Evolutionary conservation across 2,113 vertebrate genomes (phyloP).

Genomic region (Dromiciops gliroides): DNA sequence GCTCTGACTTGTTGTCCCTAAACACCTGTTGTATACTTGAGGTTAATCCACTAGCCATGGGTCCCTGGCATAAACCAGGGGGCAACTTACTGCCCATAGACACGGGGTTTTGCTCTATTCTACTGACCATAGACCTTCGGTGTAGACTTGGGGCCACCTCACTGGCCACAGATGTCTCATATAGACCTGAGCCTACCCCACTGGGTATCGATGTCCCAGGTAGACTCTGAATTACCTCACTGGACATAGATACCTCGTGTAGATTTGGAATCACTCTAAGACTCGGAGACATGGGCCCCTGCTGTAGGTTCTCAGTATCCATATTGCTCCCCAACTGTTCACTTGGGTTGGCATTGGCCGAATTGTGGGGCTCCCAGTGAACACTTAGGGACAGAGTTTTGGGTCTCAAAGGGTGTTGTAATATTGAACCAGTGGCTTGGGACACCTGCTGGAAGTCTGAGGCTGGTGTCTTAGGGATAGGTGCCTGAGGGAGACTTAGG

Average conservation of each 20-base stretch:
- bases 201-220: no score
- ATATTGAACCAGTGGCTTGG: not conserved
- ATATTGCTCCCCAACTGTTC: not conserved
- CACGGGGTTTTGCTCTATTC: not conserved
- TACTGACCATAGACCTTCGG: not conserved
- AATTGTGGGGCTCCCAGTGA: no score
- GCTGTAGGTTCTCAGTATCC: not conserved
- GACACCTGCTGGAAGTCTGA: not conserved
- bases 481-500: no score
- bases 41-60: not conserved
- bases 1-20: not conserved
- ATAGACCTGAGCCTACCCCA: not conserved
- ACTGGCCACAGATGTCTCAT: not conserved
- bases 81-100: no score
- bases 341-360: not conserved
- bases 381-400: not conserved
- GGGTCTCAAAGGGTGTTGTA: not conserved
- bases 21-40: not conserved
- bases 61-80: no score
- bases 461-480: not conserved
- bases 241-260: not conserved
- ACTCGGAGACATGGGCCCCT: not conserved
- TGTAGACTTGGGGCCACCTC: not conserved
- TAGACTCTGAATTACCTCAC: no score
- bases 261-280: no score